A percentile compares a stretch with the other conserved stretches of the same genome.
These are phyloP conservation scores for Meteorus colon DNA, from an alignment of 2,888 invertebrate species.

Conservation along the genomic window DNA sequence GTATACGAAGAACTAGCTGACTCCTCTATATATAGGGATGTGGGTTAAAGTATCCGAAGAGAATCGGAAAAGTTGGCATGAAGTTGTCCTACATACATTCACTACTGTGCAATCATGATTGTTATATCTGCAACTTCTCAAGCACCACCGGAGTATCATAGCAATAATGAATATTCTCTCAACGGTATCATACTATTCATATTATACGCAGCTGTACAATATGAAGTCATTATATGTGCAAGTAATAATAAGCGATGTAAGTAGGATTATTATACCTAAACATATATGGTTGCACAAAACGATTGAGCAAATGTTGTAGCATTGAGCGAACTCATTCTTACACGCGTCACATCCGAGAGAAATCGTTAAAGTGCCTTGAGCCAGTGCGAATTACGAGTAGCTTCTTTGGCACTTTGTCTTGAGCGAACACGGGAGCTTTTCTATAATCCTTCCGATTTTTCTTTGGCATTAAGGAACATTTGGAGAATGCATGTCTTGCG, in stretches of 20 bases:
- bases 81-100: background rate
- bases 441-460: constrained; percentile 41
- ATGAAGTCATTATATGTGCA: background rate
- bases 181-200: constrained; percentile 3
- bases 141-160: constrained; percentile 25
- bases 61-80: constrained; percentile 29
- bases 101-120: constrained; percentile 30
- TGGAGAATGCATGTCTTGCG: background rate
- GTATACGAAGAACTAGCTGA: background rate
- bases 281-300: background rate
- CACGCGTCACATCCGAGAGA: constrained; percentile 43
- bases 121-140: constrained; percentile 36
- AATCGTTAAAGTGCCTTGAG: constrained; percentile 42
- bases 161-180: constrained; percentile 38
- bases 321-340: constrained; percentile 30
- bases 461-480: constrained; percentile 13
- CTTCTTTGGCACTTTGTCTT: constrained; percentile 43
- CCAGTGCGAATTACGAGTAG: constrained; percentile 42
- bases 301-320: background rate
- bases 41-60: background rate
- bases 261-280: background rate
- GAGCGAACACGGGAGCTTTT: constrained; percentile 37
- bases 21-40: background rate
- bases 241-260: background rate
- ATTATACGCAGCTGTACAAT: background rate